phyloP scores from a whole-genome alignment of 2,113 vertebrate species.

The Periophthalmus modestus region DNA sequence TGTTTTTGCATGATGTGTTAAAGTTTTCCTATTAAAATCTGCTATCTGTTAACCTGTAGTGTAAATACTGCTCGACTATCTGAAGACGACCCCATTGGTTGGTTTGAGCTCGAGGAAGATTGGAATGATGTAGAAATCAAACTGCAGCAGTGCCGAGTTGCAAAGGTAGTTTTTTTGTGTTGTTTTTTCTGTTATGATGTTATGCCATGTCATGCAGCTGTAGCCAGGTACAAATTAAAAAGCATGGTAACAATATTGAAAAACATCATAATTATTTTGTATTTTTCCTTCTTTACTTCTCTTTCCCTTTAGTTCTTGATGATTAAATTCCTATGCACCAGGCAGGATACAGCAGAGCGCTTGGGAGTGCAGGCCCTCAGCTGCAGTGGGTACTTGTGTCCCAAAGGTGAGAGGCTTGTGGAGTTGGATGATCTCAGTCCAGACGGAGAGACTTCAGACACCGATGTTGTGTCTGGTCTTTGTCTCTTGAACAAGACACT shows the following conservation, averaged over 20 bases:
- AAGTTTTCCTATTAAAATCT: neutral
- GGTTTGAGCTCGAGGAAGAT: slow-evolving; percentile 96
- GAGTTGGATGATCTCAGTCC: slow-evolving; percentile 74
- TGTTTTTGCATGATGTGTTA: neutral
- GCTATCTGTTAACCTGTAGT: slow-evolving; percentile 41
- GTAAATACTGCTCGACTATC: slow-evolving; percentile 62
- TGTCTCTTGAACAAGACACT: slow-evolving; percentile 90
- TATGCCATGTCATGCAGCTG: neutral
- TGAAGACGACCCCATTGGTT: slow-evolving; percentile 91
- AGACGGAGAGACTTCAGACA: slow-evolving; percentile 61
- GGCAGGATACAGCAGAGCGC: slow-evolving; percentile 90
- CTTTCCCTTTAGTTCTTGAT: slow-evolving; percentile 86
- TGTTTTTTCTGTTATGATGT: neutral
- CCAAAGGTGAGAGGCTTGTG: slow-evolving; percentile 67
- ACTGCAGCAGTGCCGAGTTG: slow-evolving; percentile 87
- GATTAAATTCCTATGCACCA: slow-evolving; percentile 94
- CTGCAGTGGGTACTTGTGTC: slow-evolving; percentile 88
- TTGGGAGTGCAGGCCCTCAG: slow-evolving; percentile 89
- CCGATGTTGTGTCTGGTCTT: slow-evolving; percentile 77
- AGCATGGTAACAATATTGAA: neutral
- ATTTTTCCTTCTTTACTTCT: neutral
- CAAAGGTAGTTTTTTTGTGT: slow-evolving; percentile 77
- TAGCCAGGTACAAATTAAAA: neutral
- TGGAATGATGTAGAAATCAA: slow-evolving; percentile 95
- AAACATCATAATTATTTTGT: neutral